These are phyloP conservation scores for Hypotaenidia okinawae DNA, from an alignment of 2,797 vertebrate species.

Conservation along the genomic window DNA sequence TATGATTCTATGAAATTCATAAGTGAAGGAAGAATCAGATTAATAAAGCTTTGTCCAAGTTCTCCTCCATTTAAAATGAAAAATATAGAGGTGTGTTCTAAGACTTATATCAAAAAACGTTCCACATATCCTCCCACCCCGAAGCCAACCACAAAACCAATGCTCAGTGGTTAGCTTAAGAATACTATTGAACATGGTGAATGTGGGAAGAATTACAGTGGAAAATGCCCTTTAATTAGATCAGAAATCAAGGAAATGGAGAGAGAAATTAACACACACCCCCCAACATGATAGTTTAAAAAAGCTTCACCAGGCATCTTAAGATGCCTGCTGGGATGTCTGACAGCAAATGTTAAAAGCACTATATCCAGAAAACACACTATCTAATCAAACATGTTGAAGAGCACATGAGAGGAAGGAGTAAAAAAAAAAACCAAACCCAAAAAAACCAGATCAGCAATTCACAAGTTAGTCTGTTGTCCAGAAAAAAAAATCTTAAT, in stretches of 20 bases:
- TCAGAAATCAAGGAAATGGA: not conserved
- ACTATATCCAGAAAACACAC: not conserved
- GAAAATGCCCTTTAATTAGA: not conserved
- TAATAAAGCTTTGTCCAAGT: not conserved
- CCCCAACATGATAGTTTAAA: not conserved
- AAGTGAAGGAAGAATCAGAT: not conserved
- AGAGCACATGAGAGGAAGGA: not conserved
- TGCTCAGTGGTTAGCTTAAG: not conserved
- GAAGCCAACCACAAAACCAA: not conserved
- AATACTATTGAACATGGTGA: not conserved
- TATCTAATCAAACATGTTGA: not conserved
- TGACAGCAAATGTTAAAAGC: not conserved
- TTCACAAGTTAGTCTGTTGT: not conserved
- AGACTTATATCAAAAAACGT: not conserved
- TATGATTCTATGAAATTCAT: not conserved
- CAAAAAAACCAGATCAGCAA: not conserved
- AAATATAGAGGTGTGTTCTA: not conserved
- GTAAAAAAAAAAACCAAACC: not conserved
- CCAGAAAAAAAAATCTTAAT: not conserved
- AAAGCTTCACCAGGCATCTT: not conserved
- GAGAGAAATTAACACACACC: not conserved
- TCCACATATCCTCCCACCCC: rapidly evolving
- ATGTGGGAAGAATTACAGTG: not conserved
- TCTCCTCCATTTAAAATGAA: not conserved
- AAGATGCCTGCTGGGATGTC: not conserved